These are phyloP conservation scores for Montipora capitata DNA, from an alignment of 92 coral and sea anemone species.

Conservation along the genomic window DNA sequence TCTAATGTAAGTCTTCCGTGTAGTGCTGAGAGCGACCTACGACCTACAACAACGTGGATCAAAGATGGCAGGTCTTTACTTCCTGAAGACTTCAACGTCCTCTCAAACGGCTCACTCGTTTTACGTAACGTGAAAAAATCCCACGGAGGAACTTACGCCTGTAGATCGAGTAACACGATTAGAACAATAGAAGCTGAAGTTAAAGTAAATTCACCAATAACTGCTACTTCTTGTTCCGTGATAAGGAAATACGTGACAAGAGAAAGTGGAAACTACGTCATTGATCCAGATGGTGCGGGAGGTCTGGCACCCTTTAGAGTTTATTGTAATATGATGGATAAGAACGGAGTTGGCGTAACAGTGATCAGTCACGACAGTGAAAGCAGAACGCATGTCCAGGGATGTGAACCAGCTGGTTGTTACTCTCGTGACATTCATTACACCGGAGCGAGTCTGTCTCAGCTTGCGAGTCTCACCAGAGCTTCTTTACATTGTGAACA, in stretches of 20 bases:
- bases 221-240: constrained; percentile 21
- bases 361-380: constrained; percentile 79
- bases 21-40: constrained; percentile 26
- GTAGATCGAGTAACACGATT: constrained; percentile 52
- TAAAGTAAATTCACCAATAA: background rate
- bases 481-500: constrained; percentile 72
- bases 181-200: constrained; percentile 39
- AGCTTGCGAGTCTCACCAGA: constrained; percentile 63
- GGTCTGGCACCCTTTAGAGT: constrained; percentile 60
- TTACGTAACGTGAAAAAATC: constrained; percentile 2
- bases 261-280: constrained; percentile 54
- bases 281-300: constrained; percentile 71
- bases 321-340: constrained; percentile 76
- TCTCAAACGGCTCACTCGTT: constrained; percentile 54
- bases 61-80: constrained; percentile 18
- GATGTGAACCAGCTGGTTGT: constrained; percentile 1
- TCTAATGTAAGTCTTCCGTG: constrained; percentile 20
- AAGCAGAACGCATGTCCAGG: constrained; percentile 56
- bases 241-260: background rate
- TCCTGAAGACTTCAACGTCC: constrained; percentile 7
- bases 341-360: constrained; percentile 76
- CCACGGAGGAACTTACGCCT: constrained; percentile 60
- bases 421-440: constrained; percentile 54
- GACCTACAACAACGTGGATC: constrained; percentile 23
- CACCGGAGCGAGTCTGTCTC: constrained; percentile 60